Conservation (phyloP, 2,888 invertebrate species). For the Phalangium opilio region DNA sequence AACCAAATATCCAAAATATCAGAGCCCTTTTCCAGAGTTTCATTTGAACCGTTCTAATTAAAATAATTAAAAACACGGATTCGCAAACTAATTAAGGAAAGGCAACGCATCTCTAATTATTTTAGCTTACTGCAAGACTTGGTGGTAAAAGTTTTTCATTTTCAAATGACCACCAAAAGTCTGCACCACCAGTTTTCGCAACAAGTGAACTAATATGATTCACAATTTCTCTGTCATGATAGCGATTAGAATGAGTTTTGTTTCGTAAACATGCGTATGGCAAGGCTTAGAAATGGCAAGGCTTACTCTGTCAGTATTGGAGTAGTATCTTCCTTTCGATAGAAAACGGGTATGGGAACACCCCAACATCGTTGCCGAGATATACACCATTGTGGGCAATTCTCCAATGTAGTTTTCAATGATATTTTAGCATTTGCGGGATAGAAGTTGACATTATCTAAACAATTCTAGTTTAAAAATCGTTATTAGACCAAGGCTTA, state of each 20-base stretch:
- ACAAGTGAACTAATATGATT: constrained; percentile 51
- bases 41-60: constrained; percentile 16
- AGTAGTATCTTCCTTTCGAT: constrained; percentile 37
- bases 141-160: constrained; percentile 44
- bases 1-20: constrained; percentile 99
- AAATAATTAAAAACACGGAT: too few species aligned
- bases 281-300: too few species aligned
- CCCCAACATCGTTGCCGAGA: constrained; percentile 95
- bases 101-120: too few species aligned
- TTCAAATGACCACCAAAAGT: constrained; percentile 81
- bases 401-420: constrained; percentile 50
- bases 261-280: too few species aligned
- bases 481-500: too few species aligned
- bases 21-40: constrained; percentile 35
- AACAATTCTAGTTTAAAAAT: constrained; percentile 40
- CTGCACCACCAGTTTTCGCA: constrained; percentile 46
- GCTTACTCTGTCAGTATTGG: constrained; percentile 35
- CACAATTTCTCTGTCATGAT: constrained; percentile 44
- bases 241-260: too few species aligned
- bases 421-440: constrained; percentile 43
- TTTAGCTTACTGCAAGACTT: too few species aligned
- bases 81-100: too few species aligned
- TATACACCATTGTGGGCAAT: constrained; percentile 93
- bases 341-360: constrained; percentile 90
- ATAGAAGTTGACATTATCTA: constrained; percentile 50